Percentiles rank a stretch among this genome's conserved stretches.
Evolutionary conservation across 2,888 invertebrate genomes (phyloP).

Genomic region (Hirtodrosophila duncani): DNA sequence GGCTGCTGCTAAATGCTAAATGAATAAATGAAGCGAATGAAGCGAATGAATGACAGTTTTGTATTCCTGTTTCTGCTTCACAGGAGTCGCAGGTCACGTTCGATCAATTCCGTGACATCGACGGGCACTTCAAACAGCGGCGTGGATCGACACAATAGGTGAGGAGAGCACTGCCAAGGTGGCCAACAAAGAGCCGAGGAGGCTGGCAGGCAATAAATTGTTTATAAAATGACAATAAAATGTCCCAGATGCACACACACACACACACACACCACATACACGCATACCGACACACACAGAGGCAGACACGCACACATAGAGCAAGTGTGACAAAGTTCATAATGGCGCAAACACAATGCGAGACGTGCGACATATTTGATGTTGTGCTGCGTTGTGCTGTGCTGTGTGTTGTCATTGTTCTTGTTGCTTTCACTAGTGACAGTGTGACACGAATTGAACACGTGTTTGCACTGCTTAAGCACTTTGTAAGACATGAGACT

Average conservation of each 20-base stretch:
- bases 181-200: conserved; percentile 4
- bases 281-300: conserved; percentile 21
- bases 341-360: conserved; percentile 13
- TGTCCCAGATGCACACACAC: conserved; percentile 1
- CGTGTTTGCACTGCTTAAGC: too few species aligned
- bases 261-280: neutral
- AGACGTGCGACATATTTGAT: conserved; percentile 11
- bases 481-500: too few species aligned
- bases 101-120: conserved; percentile 78
- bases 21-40: neutral
- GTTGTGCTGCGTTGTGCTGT: too few species aligned
- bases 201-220: conserved; percentile 30
- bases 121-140: conserved; percentile 77
- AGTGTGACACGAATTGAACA: too few species aligned
- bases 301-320: too few species aligned
- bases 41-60: neutral
- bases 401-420: too few species aligned
- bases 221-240: conserved; percentile 42
- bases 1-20: too few species aligned
- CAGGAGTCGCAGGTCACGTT: conserved; percentile 78
- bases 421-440: too few species aligned
- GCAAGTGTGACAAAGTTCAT: too few species aligned
- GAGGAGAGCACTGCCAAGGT: conserved; percentile 25
- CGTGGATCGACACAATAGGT: conserved; percentile 78
- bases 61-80: neutral